phyloP scores from a whole-genome alignment of 2,888 invertebrate species.

The Liodrosophila aerea region DNA sequence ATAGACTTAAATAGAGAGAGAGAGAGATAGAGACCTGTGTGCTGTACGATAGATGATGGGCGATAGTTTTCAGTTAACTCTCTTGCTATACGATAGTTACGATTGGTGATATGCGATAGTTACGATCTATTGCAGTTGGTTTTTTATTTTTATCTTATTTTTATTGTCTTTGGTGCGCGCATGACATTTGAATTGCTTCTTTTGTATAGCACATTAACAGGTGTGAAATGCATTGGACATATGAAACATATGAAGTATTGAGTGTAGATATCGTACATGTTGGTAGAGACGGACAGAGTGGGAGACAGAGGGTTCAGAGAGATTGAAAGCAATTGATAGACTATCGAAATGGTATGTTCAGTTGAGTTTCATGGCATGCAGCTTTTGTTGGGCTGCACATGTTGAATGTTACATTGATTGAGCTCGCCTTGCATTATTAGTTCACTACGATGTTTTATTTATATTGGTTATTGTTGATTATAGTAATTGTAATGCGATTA shows the following conservation, averaged over 20 bases:
- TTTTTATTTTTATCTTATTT: conserved; percentile 2
- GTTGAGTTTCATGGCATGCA: conserved; percentile 19
- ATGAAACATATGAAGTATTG: conserved; percentile 12
- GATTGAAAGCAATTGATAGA: too few species aligned
- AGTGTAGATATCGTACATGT: conserved; percentile 1
- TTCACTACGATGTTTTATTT: conserved; percentile 11
- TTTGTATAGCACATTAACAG: conserved; percentile 14
- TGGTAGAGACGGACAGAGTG: neutral
- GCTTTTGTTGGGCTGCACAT: conserved; percentile 27
- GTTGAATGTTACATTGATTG: conserved; percentile 5
- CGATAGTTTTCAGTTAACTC: too few species aligned
- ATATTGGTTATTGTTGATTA: conserved; percentile 25
- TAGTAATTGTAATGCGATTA: too few species aligned
- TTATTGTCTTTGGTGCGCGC: conserved; percentile 33
- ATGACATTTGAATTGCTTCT: conserved; percentile 27
- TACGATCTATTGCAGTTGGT: too few species aligned
- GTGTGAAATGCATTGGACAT: conserved; percentile 15
- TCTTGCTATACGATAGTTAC: conserved; percentile 3
- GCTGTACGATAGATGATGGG: conserved; percentile 19
- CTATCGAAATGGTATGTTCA: conserved; percentile 9
- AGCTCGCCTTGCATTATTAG: neutral
- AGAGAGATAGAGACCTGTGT: conserved; percentile 12
- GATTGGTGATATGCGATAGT: conserved; percentile 14
- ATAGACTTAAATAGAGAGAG: conserved; percentile 11
- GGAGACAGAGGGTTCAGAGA: neutral